Conservation (phyloP, 2,797 vertebrate genomes). For the Adelosebastes latens region DNA sequence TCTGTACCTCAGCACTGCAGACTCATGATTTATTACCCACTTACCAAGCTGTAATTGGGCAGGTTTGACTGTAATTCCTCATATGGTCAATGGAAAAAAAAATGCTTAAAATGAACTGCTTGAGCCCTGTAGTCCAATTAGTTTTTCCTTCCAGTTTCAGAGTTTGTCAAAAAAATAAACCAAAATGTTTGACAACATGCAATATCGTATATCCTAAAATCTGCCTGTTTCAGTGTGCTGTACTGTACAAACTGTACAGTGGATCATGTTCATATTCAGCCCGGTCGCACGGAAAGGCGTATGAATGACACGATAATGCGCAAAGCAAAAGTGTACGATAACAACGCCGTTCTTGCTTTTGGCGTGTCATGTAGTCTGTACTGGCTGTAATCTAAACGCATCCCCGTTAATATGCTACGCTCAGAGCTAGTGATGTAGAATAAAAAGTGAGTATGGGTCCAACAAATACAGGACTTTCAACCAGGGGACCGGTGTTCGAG, state of each 20-base stretch:
- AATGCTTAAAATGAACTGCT: slow-evolving; percentile 1
- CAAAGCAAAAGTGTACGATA: too few relatives aligned
- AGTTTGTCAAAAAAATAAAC: neutral
- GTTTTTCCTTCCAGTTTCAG: neutral
- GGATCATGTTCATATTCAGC: neutral
- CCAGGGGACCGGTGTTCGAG: too few relatives aligned
- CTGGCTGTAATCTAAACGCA: too few relatives aligned
- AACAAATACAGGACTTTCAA: too few relatives aligned
- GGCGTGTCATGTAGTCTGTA: too few relatives aligned
- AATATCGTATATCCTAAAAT: neutral
- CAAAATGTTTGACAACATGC: neutral
- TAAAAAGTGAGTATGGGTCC: too few relatives aligned
- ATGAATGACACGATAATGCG: too few relatives aligned
- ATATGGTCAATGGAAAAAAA: slow-evolving; percentile 8
- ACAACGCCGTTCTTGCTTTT: too few relatives aligned
- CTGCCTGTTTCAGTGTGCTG: neutral
- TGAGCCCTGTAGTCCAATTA: neutral
- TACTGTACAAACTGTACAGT: neutral
- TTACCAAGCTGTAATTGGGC: slow-evolving; percentile 46
- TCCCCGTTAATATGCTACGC: too few relatives aligned
- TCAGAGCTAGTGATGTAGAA: too few relatives aligned
- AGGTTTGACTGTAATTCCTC: slow-evolving; percentile 22
- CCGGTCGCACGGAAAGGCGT: too few relatives aligned
- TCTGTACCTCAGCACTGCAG: slow-evolving; percentile 41
- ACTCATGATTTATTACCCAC: slow-evolving; percentile 42